Conservation (phyloP, 2,888 invertebrate genomes). For the Tuberolachnus salignus region DNA sequence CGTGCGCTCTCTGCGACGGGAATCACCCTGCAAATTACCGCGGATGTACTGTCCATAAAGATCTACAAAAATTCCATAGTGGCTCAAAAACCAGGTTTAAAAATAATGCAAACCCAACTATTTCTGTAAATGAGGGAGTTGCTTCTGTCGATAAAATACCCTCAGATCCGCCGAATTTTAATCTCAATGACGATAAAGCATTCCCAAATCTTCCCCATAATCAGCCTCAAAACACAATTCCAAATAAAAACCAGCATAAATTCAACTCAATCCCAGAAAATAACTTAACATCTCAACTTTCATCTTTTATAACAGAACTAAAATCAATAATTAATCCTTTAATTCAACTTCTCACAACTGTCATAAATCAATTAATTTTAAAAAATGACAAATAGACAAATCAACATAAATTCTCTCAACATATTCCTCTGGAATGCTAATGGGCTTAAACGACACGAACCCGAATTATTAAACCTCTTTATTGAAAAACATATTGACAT, state of each 20-base stretch:
- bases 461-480: background rate
- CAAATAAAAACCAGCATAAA: background rate
- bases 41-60: no score
- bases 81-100: no score
- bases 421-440: slow-evolving; percentile 42
- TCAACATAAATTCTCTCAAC: background rate
- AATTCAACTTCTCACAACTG: slow-evolving; percentile 10
- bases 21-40: background rate
- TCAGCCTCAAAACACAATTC: background rate
- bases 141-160: no score
- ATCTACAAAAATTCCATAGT: no score
- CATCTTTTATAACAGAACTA: background rate
- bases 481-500: slow-evolving; percentile 11
- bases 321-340: background rate
- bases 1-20: background rate
- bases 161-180: no score
- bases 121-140: no score
- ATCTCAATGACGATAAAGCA: background rate
- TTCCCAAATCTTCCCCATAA: background rate
- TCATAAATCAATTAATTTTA: background rate
- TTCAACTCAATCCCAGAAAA: background rate
- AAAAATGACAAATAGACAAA: background rate
- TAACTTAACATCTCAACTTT: background rate
- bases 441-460: background rate
- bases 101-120: no score